Percentiles rank a stretch among this genome's conserved stretches.
These are phyloP conservation scores for Metacarcinus magister DNA, from an alignment of 2,888 invertebrate species.

Conservation along the genomic window DNA sequence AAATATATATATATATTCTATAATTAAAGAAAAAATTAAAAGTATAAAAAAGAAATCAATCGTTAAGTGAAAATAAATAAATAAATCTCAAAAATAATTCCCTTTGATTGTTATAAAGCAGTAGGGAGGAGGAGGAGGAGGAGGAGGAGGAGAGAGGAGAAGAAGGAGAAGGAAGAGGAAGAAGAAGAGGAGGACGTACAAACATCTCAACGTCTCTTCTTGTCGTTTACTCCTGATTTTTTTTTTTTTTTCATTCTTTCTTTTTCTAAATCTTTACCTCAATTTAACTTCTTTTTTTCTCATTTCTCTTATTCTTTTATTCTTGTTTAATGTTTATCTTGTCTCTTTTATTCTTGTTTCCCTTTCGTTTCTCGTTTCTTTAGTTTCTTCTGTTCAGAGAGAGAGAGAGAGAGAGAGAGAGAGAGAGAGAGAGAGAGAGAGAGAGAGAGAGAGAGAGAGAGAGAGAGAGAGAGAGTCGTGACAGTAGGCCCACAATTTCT, in stretches of 20 bases:
- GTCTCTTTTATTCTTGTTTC: neutral
- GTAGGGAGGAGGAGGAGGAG: too few relatives aligned
- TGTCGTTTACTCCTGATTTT: neutral
- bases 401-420: neutral
- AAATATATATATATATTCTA: too few relatives aligned
- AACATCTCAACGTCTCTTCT: neutral
- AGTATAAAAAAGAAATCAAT: too few relatives aligned
- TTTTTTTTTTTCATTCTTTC: neutral
- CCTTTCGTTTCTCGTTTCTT: neutral
- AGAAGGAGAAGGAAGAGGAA: neutral
- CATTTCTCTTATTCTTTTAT: neutral
- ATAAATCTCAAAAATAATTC: too few relatives aligned
- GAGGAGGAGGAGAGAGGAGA: too few relatives aligned
- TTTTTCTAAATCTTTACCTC: neutral
- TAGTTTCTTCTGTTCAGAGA: neutral
- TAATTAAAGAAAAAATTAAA: too few relatives aligned
- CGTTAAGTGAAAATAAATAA: too few relatives aligned
- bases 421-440: neutral
- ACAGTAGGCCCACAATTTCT: neutral
- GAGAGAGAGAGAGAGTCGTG: slow-evolving; percentile 26
- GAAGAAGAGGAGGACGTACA: neutral
- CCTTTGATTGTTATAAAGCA: too few relatives aligned
- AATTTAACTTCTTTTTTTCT: neutral
- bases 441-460: slow-evolving; percentile 16
- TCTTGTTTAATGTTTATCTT: neutral